Evolutionary conservation across 2,888 invertebrate genomes (phyloP).

Genomic region (Myopa tessellatipennis): DNA sequence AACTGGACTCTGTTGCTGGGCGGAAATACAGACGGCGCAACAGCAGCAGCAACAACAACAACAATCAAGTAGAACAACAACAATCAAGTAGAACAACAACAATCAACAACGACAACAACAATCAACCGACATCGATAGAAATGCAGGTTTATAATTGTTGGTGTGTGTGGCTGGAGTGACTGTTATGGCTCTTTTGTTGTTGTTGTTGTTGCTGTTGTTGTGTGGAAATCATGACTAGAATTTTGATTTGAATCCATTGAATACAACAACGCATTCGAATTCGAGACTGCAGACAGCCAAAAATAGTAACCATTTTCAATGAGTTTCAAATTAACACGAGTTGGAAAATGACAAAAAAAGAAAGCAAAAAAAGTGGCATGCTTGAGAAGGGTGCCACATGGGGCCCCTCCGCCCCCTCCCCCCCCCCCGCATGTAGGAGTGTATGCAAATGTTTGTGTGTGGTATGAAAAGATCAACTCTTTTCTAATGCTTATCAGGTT

Average conservation of each 20-base stretch:
- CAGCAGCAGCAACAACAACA: neutral
- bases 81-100: neutral
- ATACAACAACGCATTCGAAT: too few relatives aligned
- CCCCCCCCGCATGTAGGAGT: too few relatives aligned
- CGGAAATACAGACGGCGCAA: conserved; percentile 1
- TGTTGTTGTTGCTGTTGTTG: neutral
- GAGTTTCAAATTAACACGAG: too few relatives aligned
- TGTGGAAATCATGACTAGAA: neutral
- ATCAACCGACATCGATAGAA: neutral
- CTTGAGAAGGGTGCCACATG: too few relatives aligned
- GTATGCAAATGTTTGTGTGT: too few relatives aligned
- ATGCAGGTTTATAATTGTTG: neutral
- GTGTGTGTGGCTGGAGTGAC: neutral
- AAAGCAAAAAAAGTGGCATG: too few relatives aligned
- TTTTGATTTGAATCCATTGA: neutral
- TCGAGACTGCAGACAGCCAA: too few relatives aligned
- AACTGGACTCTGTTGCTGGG: neutral
- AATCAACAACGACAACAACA: neutral
- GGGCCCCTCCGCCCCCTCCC: too few relatives aligned
- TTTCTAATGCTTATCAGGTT: too few relatives aligned
- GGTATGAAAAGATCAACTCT: too few relatives aligned
- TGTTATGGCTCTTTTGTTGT: neutral
- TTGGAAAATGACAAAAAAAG: too few relatives aligned
- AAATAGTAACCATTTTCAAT: too few relatives aligned
- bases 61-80: neutral